phyloP scores from a whole-genome alignment of 2,888 invertebrate species.

The Drosophila paucipuncta region DNA sequence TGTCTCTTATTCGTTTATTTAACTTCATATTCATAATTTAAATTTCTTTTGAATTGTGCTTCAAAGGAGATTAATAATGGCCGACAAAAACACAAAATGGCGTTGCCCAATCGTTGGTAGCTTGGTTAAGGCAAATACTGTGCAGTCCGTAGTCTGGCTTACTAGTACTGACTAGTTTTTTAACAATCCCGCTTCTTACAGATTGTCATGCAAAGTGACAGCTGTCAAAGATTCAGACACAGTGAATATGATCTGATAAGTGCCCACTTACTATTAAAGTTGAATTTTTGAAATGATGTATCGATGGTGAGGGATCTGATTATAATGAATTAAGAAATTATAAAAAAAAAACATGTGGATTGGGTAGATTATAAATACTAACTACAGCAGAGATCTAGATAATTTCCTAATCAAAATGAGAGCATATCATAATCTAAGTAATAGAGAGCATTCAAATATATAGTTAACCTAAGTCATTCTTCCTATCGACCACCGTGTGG shows the following conservation, averaged over 20 bases:
- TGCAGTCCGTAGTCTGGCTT: not conserved
- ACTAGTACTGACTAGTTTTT: not conserved
- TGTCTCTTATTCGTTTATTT: conserved; percentile 16
- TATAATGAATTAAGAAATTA: not conserved
- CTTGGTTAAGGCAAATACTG: not conserved
- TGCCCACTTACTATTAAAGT: conserved; percentile 1
- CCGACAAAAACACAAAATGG: conserved; percentile 44
- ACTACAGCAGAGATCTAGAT: not conserved
- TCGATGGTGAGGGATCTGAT: not conserved
- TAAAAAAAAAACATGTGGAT: not conserved
- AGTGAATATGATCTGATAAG: not conserved
- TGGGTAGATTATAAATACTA: not conserved
- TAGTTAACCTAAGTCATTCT: not conserved
- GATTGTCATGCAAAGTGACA: conserved; percentile 32
- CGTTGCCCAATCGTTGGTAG: conserved; percentile 8
- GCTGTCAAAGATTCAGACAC: conserved; percentile 19
- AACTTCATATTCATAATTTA: conserved; percentile 10
- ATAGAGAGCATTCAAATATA: not conserved
- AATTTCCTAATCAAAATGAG: not conserved
- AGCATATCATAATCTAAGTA: conserved; percentile 5
- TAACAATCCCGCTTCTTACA: not conserved
- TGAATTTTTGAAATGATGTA: not conserved
- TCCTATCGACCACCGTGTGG: not conserved
- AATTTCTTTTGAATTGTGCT: conserved; percentile 31
- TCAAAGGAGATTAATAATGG: conserved; percentile 46